Conservation (phyloP, 2,888 invertebrate species). For the Napeogenes inachia region DNA sequence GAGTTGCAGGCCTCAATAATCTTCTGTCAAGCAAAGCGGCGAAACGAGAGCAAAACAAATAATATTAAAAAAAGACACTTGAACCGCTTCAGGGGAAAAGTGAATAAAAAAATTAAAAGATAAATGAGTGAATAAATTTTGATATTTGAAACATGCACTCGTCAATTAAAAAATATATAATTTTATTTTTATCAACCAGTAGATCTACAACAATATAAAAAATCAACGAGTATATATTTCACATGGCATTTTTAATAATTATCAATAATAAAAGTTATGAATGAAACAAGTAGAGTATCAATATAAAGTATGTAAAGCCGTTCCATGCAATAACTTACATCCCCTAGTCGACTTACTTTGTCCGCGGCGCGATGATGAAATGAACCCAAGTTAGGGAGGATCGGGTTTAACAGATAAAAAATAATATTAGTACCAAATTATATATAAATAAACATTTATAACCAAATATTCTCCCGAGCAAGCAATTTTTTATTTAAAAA, state of each 20-base stretch:
- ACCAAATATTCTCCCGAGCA: constrained; percentile 9
- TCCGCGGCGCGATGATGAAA: constrained; percentile 56
- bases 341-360: constrained; percentile 65
- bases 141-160: constrained; percentile 1
- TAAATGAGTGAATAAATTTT: not conserved
- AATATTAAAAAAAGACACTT: constrained; percentile 52
- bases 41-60: constrained; percentile 64
- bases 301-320: constrained; percentile 29
- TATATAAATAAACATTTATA: constrained; percentile 21
- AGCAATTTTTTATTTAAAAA: not conserved
- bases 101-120: constrained; percentile 13
- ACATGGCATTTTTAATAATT: not conserved
- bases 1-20: constrained; percentile 96
- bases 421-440: constrained; percentile 68
- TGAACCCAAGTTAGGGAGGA: constrained; percentile 69
- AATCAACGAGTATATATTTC: not conserved
- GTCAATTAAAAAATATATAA: not conserved
- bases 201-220: too few relatives aligned
- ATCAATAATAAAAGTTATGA: constrained; percentile 3
- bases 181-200: too few relatives aligned
- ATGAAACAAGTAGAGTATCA: too few relatives aligned
- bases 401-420: constrained; percentile 71
- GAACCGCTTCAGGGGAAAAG: constrained; percentile 33
- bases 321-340: constrained; percentile 54
- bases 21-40: constrained; percentile 82